phyloP scores from a whole-genome alignment of 2,113 vertebrate genomes.

The Oxyruncus cristatus region DNA sequence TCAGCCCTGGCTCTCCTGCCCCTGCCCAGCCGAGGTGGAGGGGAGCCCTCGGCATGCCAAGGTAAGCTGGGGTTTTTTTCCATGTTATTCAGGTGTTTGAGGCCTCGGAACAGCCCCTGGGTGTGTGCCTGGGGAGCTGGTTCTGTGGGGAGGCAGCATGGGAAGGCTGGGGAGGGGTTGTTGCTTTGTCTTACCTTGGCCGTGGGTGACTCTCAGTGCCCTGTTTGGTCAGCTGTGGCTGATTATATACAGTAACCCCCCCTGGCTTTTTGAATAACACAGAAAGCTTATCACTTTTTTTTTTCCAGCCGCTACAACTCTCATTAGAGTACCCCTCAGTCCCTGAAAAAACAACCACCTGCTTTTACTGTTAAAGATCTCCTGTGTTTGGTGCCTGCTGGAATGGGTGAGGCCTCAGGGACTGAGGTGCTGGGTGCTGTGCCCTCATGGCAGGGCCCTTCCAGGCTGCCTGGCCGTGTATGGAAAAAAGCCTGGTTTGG shows the following conservation, averaged over 20 bases:
- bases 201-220: background rate
- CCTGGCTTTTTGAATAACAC: conserved; percentile 7
- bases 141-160: background rate
- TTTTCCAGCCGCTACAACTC: conserved; percentile 12
- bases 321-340: background rate
- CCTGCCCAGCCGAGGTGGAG: fast-evolving
- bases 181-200: background rate
- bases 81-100: background rate
- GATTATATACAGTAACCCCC: conserved; percentile 14
- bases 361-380: background rate
- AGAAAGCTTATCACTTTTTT: conserved; percentile 41
- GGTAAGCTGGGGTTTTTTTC: background rate
- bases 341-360: background rate
- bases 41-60: fast-evolving
- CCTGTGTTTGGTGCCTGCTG: background rate
- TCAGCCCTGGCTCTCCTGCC: fast-evolving
- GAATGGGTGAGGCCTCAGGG: background rate
- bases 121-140: background rate
- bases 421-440: fast-evolving
- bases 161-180: background rate
- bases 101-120: background rate
- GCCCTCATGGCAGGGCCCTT: background rate
- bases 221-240: conserved; percentile 57
- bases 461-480: fast-evolving
- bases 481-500: fast-evolving